phyloP scores from a whole-genome alignment of 2,113 vertebrate species.

The Amblyopsis rosae region DNA sequence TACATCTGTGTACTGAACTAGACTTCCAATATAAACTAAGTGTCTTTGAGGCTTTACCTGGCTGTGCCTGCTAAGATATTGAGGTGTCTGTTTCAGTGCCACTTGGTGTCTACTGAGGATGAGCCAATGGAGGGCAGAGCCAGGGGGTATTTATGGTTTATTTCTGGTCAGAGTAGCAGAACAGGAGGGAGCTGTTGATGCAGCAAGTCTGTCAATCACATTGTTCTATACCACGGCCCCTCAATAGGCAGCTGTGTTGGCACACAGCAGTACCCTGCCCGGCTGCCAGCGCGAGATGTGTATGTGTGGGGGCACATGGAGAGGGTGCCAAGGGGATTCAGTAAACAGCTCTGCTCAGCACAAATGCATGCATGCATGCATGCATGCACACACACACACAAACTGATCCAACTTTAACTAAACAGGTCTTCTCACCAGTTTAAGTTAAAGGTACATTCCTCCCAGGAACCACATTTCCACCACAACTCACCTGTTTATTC shows the following conservation, averaged over 20 bases:
- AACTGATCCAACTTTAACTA: background rate
- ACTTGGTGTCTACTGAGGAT: constrained; percentile 63
- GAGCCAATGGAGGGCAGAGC: constrained; percentile 59
- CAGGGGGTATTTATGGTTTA: constrained; percentile 83
- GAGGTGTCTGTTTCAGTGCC: constrained; percentile 51
- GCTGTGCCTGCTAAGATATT: constrained; percentile 55
- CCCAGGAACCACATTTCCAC: too few relatives aligned
- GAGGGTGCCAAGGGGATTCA: constrained; percentile 75
- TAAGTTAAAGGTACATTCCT: background rate
- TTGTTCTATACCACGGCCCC: constrained; percentile 79
- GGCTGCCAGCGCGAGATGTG: constrained; percentile 54
- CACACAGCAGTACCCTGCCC: constrained; percentile 59
- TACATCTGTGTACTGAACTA: constrained; percentile 12
- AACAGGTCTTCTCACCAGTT: constrained; percentile 7
- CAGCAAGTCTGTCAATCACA: constrained; percentile 85
- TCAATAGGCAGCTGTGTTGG: constrained; percentile 83
- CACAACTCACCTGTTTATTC: too few relatives aligned
- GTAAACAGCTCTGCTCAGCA: constrained; percentile 72
- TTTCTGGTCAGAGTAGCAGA: constrained; percentile 86
- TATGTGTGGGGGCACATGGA: constrained; percentile 58
- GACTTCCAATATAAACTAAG: background rate
- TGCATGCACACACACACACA: constrained; percentile 35
- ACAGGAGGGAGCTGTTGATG: constrained; percentile 81
- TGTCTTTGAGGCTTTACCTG: constrained; percentile 58
- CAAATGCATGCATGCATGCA: constrained; percentile 17